A percentile compares a stretch with the other conserved stretches of the same genome.
phyloP scores from a whole-genome alignment of 2,113 vertebrate species.

The Scomber scombrus region DNA sequence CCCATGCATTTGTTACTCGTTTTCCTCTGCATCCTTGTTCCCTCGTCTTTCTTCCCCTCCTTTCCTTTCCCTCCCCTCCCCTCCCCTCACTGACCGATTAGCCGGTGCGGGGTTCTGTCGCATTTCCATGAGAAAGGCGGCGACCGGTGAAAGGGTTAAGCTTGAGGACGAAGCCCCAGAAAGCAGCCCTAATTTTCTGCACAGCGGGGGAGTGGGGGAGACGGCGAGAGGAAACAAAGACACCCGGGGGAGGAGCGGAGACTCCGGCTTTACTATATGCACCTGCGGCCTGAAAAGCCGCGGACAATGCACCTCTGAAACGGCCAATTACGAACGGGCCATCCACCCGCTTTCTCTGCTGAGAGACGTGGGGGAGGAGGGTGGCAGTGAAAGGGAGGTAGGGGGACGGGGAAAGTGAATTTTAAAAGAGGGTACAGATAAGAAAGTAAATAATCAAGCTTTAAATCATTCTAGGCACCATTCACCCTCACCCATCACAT shows the following conservation, averaged over 20 bases:
- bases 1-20: slow-evolving; percentile 33
- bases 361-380: slow-evolving; percentile 38
- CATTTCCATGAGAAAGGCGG: slow-evolving; percentile 88
- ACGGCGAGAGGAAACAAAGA: slow-evolving; percentile 85
- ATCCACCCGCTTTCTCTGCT: slow-evolving; percentile 80
- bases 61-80: slow-evolving; percentile 54
- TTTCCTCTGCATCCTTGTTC: slow-evolving; percentile 20
- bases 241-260: slow-evolving; percentile 83
- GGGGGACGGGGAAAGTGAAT: slow-evolving; percentile 71
- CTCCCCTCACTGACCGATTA: slow-evolving; percentile 86
- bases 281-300: slow-evolving; percentile 88
- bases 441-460: slow-evolving; percentile 82
- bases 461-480: slow-evolving; percentile 67
- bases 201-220: slow-evolving; percentile 80
- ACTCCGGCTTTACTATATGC: slow-evolving; percentile 87
- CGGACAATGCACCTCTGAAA: slow-evolving; percentile 86
- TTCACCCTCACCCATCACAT: slow-evolving; percentile 28
- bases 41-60: slow-evolving; percentile 50
- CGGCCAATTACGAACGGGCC: slow-evolving; percentile 85
- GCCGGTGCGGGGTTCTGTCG: slow-evolving; percentile 75
- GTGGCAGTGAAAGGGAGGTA: slow-evolving; percentile 40
- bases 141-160: slow-evolving; percentile 88
- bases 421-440: slow-evolving; percentile 77
- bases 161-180: slow-evolving; percentile 73
- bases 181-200: slow-evolving; percentile 82